A percentile compares a stretch with the other conserved stretches of the same genome.
These are phyloP conservation scores for Galendromus occidentalis DNA, from an alignment of 1,140 invertebrate genomes.

Conservation along the genomic window DNA sequence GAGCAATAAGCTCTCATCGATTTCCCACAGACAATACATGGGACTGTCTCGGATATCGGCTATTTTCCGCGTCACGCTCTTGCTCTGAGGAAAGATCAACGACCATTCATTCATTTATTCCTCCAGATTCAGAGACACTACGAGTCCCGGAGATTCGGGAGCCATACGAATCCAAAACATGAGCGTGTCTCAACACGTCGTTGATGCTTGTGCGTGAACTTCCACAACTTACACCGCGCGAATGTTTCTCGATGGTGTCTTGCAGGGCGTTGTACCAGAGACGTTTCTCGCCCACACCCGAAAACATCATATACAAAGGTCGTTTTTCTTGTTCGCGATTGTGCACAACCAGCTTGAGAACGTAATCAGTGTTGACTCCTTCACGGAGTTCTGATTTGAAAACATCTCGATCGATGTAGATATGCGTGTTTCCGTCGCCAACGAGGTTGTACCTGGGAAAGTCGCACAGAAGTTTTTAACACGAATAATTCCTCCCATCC, in stretches of 20 bases:
- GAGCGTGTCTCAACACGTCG: too few relatives aligned
- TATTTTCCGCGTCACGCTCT: not conserved
- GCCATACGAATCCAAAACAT: too few relatives aligned
- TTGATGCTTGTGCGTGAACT: too few relatives aligned
- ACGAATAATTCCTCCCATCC: too few relatives aligned
- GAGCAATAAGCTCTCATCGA: not conserved
- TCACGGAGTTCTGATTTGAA: not conserved
- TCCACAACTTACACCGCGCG: not conserved
- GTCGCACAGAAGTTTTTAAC: too few relatives aligned
- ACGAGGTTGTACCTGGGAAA: slow-evolving; percentile 11
- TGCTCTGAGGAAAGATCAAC: not conserved
- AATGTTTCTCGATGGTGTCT: not conserved
- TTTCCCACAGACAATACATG: slow-evolving; percentile 3
- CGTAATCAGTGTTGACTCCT: not conserved
- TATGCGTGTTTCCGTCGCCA: not conserved
- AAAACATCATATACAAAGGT: not conserved
- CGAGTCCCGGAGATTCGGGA: too few relatives aligned
- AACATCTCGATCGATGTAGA: not conserved
- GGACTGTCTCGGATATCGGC: not conserved
- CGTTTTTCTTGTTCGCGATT: not conserved
- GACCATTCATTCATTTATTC: not conserved
- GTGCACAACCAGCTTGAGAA: not conserved
- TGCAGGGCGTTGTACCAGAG: not conserved
- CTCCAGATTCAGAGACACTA: too few relatives aligned
- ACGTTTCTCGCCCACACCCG: not conserved